Evolutionary conservation across 2,797 vertebrate species (phyloP).

Genomic region (Anguilla anguilla): DNA sequence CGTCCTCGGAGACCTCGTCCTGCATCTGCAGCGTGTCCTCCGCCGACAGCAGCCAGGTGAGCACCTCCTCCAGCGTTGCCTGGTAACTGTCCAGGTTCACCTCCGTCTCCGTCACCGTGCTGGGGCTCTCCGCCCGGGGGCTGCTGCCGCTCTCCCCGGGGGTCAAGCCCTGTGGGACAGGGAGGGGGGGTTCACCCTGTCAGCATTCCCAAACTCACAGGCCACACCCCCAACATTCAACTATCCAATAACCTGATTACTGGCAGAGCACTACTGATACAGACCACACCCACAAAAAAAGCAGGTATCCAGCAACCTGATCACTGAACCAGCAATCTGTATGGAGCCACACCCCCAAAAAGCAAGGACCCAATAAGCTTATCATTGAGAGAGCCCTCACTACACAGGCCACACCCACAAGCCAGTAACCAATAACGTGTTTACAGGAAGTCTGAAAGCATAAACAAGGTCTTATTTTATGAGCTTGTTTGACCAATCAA

Average conservation of each 20-base stretch:
- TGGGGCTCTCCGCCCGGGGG: constrained; percentile 74
- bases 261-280: not conserved
- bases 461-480: not conserved
- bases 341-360: not conserved
- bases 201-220: constrained; percentile 32
- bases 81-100: constrained; percentile 96
- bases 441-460: not conserved
- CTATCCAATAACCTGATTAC: not conserved
- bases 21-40: constrained; percentile 90
- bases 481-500: not conserved
- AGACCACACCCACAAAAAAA: not conserved
- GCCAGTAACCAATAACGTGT: not conserved
- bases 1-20: constrained; percentile 89
- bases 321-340: not conserved
- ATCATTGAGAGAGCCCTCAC: not conserved
- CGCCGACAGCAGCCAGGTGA: constrained; percentile 93
- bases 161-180: constrained; percentile 48
- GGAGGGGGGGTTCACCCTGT: not conserved
- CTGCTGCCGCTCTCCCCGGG: constrained; percentile 65
- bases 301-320: not conserved
- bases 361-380: not conserved
- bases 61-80: constrained; percentile 92
- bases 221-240: not conserved
- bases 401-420: not conserved
- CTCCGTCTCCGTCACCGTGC: constrained; percentile 78